Percentiles rank a stretch among this genome's conserved stretches.
phyloP scores from a whole-genome alignment of 2,113 vertebrate species.

The Aegithalos caudatus region DNA sequence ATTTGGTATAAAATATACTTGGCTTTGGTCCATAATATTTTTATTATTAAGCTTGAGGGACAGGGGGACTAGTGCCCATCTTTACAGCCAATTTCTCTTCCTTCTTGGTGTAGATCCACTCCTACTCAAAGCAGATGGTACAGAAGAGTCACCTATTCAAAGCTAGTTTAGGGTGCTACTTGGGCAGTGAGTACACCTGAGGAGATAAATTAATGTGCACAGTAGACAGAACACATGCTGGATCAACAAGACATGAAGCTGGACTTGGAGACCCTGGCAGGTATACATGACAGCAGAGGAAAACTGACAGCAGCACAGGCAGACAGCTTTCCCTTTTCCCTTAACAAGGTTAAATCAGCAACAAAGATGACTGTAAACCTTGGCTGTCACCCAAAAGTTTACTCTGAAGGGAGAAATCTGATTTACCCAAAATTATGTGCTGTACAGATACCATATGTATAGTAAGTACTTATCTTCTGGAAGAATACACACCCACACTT shows the following conservation, averaged over 20 bases:
- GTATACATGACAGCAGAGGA: background rate
- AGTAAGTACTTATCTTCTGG: background rate
- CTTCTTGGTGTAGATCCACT: background rate
- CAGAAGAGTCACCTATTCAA: background rate
- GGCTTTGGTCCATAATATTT: constrained; percentile 41
- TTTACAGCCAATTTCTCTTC: background rate
- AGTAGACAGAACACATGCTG: background rate
- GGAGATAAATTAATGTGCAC: background rate
- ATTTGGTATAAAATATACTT: constrained; percentile 54
- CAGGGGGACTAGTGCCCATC: background rate
- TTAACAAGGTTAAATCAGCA: background rate
- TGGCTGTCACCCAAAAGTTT: constrained; percentile 1
- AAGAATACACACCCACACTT: background rate
- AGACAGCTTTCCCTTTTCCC: background rate
- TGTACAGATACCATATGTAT: background rate
- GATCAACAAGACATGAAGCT: background rate
- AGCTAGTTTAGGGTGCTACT: background rate
- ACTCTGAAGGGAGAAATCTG: background rate
- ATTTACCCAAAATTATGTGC: background rate
- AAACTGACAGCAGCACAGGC: background rate
- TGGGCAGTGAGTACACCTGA: background rate
- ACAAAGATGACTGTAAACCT: background rate
- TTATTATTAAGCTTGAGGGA: background rate
- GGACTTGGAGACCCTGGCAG: background rate
- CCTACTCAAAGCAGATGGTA: background rate